phyloP scores from a whole-genome alignment of 2,888 invertebrate species.

The Gari tellinella region DNA sequence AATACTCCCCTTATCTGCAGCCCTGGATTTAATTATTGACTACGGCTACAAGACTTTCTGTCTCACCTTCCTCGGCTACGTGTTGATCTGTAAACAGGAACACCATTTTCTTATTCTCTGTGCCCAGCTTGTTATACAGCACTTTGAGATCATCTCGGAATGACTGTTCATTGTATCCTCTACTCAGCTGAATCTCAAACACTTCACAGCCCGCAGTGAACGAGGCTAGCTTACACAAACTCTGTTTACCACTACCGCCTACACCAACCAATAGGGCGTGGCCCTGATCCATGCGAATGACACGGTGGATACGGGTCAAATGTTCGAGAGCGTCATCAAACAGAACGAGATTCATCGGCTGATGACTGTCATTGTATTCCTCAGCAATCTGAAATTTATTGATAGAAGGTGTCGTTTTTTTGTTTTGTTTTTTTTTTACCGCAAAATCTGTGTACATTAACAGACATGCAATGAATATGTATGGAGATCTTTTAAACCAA shows the following conservation, averaged over 20 bases:
- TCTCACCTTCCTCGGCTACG: slow-evolving; percentile 85
- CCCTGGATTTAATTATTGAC: no score
- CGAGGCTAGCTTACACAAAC: slow-evolving; percentile 91
- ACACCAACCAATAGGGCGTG: slow-evolving; percentile 94
- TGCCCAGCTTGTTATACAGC: slow-evolving; percentile 91
- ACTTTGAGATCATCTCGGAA: slow-evolving; percentile 95
- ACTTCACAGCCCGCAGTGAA: slow-evolving; percentile 93
- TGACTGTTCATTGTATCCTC: slow-evolving; percentile 92
- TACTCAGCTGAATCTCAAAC: slow-evolving; percentile 92
- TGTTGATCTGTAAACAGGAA: slow-evolving; percentile 94
- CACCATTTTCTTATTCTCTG: slow-evolving; percentile 91
- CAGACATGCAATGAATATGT: no score
- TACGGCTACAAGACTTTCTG: no score
- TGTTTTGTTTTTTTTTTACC: no score
- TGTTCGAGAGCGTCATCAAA: slow-evolving; percentile 97
- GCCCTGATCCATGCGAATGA: slow-evolving; percentile 92
- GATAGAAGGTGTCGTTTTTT: no score
- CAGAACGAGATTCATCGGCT: slow-evolving; percentile 91
- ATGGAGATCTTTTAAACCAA: no score
- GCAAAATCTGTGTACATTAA: no score
- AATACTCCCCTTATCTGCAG: no score
- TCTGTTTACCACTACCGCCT: slow-evolving; percentile 95
- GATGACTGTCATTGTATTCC: slow-evolving; percentile 91
- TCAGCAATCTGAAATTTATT: slow-evolving; percentile 89
- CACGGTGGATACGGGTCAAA: slow-evolving; percentile 93